These are phyloP conservation scores for Apis florea DNA, from an alignment of 1,140 invertebrate genomes.

Conservation along the genomic window DNA sequence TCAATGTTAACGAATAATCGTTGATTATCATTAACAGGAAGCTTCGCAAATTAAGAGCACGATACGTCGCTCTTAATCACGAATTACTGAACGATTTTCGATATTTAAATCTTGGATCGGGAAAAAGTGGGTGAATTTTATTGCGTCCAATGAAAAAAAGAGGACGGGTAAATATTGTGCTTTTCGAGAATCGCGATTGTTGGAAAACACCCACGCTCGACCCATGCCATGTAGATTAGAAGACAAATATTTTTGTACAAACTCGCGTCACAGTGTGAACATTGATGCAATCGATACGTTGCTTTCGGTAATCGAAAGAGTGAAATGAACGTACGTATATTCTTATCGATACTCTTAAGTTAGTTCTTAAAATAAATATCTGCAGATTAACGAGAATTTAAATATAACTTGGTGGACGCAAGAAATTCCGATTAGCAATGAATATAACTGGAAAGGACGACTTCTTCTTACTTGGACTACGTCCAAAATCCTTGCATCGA, in stretches of 20 bases:
- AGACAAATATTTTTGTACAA: not conserved
- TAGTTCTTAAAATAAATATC: too few species aligned
- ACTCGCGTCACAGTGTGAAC: not conserved
- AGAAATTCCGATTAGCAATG: too few species aligned
- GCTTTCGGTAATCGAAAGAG: not conserved
- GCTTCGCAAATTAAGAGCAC: not conserved
- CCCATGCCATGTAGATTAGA: not conserved
- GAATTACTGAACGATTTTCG: too few species aligned
- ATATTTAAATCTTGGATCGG: not conserved
- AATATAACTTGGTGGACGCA: too few species aligned
- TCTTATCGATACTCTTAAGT: too few species aligned
- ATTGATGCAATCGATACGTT: not conserved
- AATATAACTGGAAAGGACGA: too few species aligned
- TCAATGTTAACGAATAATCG: not conserved
- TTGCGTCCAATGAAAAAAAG: not conserved
- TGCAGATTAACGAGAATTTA: too few species aligned
- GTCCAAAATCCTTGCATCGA: too few species aligned
- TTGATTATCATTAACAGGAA: constrained; percentile 28
- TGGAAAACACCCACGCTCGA: not conserved
- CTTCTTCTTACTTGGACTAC: too few species aligned
- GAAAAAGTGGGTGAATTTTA: too few species aligned
- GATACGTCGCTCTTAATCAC: not conserved
- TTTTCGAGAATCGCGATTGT: not conserved
- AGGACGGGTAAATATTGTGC: not conserved
- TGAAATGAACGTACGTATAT: not conserved